Conservation (phyloP, 2,888 invertebrate species). For the Ptychoptera albimana region DNA sequence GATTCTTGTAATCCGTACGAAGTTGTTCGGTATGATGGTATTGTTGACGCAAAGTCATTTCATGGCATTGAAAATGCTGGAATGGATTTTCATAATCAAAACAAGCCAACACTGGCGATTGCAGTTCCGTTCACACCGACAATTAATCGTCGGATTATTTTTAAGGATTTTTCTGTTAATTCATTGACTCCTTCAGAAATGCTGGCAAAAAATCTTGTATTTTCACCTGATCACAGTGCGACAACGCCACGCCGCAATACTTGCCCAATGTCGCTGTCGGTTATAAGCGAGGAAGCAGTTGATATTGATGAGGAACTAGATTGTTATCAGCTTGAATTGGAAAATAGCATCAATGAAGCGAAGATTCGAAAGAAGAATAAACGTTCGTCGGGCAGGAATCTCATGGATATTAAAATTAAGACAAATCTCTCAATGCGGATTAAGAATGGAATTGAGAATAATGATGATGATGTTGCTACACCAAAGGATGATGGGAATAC, state of each 20-base stretch:
- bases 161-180: slow-evolving; percentile 13
- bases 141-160: slow-evolving; percentile 26
- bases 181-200: slow-evolving; percentile 24
- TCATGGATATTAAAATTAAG: slow-evolving; percentile 6
- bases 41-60: slow-evolving; percentile 3
- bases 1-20: slow-evolving; percentile 26
- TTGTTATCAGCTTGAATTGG: slow-evolving; percentile 28
- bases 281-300: slow-evolving; percentile 25
- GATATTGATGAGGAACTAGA: slow-evolving; percentile 29
- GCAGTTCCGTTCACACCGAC: slow-evolving; percentile 26
- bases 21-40: slow-evolving; percentile 17
- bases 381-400: slow-evolving; percentile 5
- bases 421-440: slow-evolving; percentile 2
- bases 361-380: slow-evolving; percentile 19
- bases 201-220: slow-evolving; percentile 25
- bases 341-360: slow-evolving; percentile 31
- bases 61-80: slow-evolving; percentile 16
- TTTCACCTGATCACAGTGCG: slow-evolving; percentile 18
- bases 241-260: slow-evolving; percentile 7
- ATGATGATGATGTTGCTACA: not conserved
- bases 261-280: slow-evolving; percentile 14
- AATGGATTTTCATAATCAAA: slow-evolving; percentile 9
- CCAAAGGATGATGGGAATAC: not conserved
- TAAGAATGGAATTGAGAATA: slow-evolving; percentile 4
- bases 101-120: slow-evolving; percentile 17